Evolutionary conservation across 2,888 invertebrate species (phyloP).

Genomic region (Branchipolynoe longqiensis): DNA sequence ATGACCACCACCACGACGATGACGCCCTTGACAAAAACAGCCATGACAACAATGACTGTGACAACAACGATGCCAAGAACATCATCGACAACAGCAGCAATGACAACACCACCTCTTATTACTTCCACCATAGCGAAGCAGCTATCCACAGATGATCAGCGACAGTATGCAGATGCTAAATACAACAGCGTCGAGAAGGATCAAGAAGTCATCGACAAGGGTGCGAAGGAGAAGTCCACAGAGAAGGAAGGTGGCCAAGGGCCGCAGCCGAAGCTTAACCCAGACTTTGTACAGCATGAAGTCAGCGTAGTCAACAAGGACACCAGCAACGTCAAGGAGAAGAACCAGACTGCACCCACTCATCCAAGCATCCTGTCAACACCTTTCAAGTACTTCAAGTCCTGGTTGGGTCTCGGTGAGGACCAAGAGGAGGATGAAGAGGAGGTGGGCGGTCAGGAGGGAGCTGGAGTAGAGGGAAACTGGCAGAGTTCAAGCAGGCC

Average conservation of each 20-base stretch:
- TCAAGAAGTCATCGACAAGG: not conserved
- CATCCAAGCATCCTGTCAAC: conserved; percentile 24
- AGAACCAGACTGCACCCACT: conserved; percentile 7
- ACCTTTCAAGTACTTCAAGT: conserved; percentile 18
- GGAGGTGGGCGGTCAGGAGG: conserved; percentile 40
- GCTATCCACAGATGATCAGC: not conserved
- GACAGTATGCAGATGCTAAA: not conserved
- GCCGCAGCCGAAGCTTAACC: not conserved
- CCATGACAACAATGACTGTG: not conserved
- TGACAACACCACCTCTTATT: not conserved
- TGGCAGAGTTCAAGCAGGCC: not conserved
- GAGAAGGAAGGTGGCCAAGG: not conserved
- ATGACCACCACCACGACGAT: too few relatives aligned
- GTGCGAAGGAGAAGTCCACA: not conserved
- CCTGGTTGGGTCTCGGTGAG: not conserved
- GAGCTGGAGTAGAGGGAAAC: not conserved
- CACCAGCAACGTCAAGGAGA: conserved; percentile 9
- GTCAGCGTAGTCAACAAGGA: not conserved
- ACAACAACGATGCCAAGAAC: not conserved
- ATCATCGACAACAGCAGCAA: not conserved
- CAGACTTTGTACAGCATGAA: not conserved
- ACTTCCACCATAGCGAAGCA: not conserved
- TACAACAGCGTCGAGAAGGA: conserved; percentile 14
- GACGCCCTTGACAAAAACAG: too few relatives aligned
- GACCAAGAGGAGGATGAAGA: not conserved